phyloP scores from a whole-genome alignment of 2,888 invertebrate genomes.

The Apodemia duryi region DNA sequence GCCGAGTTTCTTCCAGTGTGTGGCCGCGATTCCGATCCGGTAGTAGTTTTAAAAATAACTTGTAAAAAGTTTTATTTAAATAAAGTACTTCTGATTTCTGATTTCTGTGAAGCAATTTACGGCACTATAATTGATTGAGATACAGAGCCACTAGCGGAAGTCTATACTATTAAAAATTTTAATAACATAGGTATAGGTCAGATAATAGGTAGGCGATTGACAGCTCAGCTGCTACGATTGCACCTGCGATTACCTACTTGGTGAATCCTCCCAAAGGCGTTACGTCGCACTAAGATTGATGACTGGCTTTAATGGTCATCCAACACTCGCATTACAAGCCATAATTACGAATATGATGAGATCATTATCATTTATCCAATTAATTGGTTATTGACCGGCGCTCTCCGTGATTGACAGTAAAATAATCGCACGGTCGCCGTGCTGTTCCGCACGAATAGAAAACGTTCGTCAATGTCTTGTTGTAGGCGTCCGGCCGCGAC shows the following conservation, averaged over 20 bases:
- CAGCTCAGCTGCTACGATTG: not conserved
- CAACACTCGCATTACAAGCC: not conserved
- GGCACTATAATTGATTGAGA: too few relatives aligned
- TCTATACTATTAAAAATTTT: too few relatives aligned
- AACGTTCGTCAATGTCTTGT: conserved; percentile 19
- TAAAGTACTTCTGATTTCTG: too few relatives aligned
- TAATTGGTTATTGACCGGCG: conserved; percentile 7
- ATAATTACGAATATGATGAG: conserved; percentile 1
- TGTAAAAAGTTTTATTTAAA: too few relatives aligned
- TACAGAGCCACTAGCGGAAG: too few relatives aligned
- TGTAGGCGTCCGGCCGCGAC: conserved; percentile 7
- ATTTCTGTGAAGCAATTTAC: too few relatives aligned
- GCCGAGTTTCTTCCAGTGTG: too few relatives aligned
- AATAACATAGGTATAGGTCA: not conserved
- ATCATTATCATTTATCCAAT: conserved; percentile 15
- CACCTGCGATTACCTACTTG: not conserved
- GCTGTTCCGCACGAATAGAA: conserved; percentile 21
- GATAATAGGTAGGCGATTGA: not conserved
- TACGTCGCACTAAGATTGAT: not conserved
- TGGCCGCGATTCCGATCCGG: too few relatives aligned
- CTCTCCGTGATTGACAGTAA: conserved; percentile 21
- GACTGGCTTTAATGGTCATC: not conserved
- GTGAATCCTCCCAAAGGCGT: not conserved
- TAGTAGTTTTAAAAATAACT: too few relatives aligned
- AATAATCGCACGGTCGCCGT: conserved; percentile 22